Conservation (phyloP, 2,888 invertebrate genomes). For the Apocheima hispidaria region DNA sequence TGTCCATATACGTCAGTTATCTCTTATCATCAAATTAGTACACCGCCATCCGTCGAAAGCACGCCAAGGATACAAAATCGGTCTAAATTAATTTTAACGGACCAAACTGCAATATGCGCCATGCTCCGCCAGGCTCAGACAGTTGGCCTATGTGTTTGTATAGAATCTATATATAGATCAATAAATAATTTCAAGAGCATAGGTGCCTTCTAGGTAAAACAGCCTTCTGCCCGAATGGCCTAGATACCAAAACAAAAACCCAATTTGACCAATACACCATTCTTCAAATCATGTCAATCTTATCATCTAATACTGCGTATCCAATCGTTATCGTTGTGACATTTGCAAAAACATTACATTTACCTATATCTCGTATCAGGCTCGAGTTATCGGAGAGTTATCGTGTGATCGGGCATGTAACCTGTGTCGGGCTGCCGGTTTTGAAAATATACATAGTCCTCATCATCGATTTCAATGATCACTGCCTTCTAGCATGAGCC, state of each 20-base stretch:
- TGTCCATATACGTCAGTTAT: too few relatives aligned
- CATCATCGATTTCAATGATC: too few relatives aligned
- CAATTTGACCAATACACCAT: conserved; percentile 11
- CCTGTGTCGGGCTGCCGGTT: conserved; percentile 42
- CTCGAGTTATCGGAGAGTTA: conserved; percentile 27
- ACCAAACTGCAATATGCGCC: too few relatives aligned
- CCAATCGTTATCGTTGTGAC: conserved; percentile 22
- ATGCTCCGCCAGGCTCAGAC: too few relatives aligned
- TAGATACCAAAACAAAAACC: conserved; percentile 1
- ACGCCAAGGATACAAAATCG: too few relatives aligned
- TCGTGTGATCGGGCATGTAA: conserved; percentile 30
- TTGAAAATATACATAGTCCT: conserved; percentile 8
- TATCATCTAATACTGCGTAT: conserved; percentile 18
- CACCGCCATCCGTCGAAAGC: too few relatives aligned
- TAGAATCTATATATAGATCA: too few relatives aligned
- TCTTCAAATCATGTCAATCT: conserved; percentile 18
- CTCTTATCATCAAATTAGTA: too few relatives aligned
- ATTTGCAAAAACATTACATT: conserved; percentile 27
- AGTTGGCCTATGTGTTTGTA: too few relatives aligned
- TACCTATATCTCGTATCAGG: conserved; percentile 11
- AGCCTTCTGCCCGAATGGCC: not conserved
- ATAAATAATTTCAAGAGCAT: not conserved
- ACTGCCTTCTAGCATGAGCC: too few relatives aligned
- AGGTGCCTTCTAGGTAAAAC: not conserved
- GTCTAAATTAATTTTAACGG: too few relatives aligned